Percentiles rank a stretch among this genome's conserved stretches.
Conservation (phyloP, 2,113 vertebrate genomes). For the Ptychochromis oligacanthus region DNA sequence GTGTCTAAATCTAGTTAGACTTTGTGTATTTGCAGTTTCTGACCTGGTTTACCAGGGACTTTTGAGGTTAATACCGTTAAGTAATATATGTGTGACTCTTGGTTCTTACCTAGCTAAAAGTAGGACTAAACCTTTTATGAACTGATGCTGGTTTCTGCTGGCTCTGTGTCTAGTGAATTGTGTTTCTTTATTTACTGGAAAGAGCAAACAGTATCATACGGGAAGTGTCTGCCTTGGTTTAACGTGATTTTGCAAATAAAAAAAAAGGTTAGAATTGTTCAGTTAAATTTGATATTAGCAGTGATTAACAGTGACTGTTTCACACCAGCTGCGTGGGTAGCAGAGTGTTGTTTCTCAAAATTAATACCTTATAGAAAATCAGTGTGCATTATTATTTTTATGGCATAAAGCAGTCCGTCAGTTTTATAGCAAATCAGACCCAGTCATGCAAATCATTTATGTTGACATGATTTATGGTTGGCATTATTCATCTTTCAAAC, state of each 20-base stretch:
- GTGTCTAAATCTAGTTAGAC: conserved; percentile 46
- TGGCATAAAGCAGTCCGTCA: not conserved
- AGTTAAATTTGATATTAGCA: not conserved
- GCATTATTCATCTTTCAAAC: not conserved
- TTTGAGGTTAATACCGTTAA: not conserved
- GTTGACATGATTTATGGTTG: not conserved
- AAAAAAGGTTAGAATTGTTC: not conserved
- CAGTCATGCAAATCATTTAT: not conserved
- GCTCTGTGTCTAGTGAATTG: not conserved
- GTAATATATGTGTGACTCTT: conserved; percentile 10
- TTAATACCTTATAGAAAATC: not conserved
- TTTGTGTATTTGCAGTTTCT: conserved; percentile 37
- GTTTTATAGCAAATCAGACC: not conserved
- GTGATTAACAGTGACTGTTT: not conserved
- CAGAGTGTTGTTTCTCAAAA: not conserved
- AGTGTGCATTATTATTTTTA: too few relatives aligned
- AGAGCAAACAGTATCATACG: not conserved
- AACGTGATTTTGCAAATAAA: not conserved
- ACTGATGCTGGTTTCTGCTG: not conserved
- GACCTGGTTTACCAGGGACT: conserved; percentile 27
- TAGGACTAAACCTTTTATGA: conserved; percentile 47
- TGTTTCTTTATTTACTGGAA: conserved; percentile 4
- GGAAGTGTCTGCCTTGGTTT: not conserved
- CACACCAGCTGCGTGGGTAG: not conserved
- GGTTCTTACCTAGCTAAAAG: conserved; percentile 11